Evolutionary conservation across 2,888 invertebrate genomes (phyloP), one percentile per base, ranked within the genome.

Genomic region (Timandra comae): DNA sequence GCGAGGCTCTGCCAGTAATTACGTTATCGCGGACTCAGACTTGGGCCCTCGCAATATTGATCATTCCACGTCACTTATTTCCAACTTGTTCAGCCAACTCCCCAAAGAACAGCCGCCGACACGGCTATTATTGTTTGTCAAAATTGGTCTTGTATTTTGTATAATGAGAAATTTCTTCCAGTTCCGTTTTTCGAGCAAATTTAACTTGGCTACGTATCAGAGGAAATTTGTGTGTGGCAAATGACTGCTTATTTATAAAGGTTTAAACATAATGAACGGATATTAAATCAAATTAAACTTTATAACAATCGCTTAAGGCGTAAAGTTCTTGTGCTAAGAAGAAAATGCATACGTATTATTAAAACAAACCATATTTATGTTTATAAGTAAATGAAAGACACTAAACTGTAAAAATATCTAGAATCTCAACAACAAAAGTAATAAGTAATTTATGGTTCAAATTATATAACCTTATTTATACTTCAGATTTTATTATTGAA

Each of bases 11-110:
- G 44, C 43, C 52, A 54, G 63, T 77, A 75, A 80, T 79, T 76
- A 66, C 68, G 69, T 75, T 78, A 76, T 71, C 72, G 63, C 49
- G 54, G 55, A 52, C 46, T 54, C 60, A 57, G 63, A 62, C 58
- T 65, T 56, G 48, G 53, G 53, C 60, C 52, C 44, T 52, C 38
- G 42, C 56, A 58, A 63, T 76, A 80, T 78, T 76, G 77, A 79
- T 77, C 73, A 73, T 72, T 71, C 68, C 63, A 70, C 67, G 67
- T 72, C 71, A 71, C 64, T 70, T 66, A 63, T 59, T 63, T 51
- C 63, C 68, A 60, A 56, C 56, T 62, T 58, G 55, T 56, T 59
- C 47, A 51, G 47, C 49, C 39, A 56, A 56, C 49, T 63, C 56
- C 50, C 41, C 27, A 38, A 43, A 42, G 40, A 46, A 43, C 46